Percentiles rank a stretch among this genome's conserved stretches.
phyloP scores from a whole-genome alignment of 2,888 invertebrate genomes.

The Rugalucina vietnamica region DNA sequence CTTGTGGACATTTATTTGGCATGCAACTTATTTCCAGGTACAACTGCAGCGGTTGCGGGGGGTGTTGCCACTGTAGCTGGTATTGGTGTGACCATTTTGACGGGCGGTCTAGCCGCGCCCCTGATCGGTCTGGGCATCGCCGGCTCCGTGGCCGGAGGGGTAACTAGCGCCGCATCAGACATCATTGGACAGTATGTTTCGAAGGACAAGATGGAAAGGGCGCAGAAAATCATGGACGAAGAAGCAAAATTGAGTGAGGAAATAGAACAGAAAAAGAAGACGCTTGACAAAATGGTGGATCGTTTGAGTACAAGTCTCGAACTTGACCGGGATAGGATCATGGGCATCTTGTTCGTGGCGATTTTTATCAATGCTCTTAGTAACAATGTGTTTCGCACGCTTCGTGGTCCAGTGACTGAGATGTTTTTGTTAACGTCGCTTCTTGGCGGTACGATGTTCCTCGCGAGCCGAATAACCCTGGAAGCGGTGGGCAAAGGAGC shows the following conservation, averaged over 20 bases:
- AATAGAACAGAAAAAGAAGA: conserved; percentile 7
- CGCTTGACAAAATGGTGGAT: neutral
- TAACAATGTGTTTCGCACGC: too few relatives aligned
- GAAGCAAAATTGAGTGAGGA: neutral
- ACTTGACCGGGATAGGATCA: neutral
- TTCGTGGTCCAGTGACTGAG: neutral
- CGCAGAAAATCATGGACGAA: conserved; percentile 7
- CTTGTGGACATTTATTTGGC: too few relatives aligned
- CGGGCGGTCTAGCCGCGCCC: conserved; percentile 17
- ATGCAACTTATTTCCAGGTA: too few relatives aligned
- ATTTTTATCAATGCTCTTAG: neutral
- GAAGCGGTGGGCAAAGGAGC: neutral
- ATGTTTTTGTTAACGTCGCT: neutral
- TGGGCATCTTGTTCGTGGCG: conserved; percentile 10
- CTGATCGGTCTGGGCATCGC: neutral
- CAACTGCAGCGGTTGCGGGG: neutral
- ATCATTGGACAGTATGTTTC: conserved; percentile 2
- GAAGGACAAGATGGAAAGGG: conserved; percentile 3
- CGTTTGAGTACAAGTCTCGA: neutral
- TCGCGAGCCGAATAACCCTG: neutral
- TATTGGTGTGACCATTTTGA: neutral
- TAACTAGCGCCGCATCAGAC: neutral
- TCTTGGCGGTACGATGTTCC: neutral
- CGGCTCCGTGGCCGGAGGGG: neutral
- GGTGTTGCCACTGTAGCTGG: neutral